Evolutionary conservation across 2,888 invertebrate species (phyloP).

Genomic region (Volucella inflata): DNA sequence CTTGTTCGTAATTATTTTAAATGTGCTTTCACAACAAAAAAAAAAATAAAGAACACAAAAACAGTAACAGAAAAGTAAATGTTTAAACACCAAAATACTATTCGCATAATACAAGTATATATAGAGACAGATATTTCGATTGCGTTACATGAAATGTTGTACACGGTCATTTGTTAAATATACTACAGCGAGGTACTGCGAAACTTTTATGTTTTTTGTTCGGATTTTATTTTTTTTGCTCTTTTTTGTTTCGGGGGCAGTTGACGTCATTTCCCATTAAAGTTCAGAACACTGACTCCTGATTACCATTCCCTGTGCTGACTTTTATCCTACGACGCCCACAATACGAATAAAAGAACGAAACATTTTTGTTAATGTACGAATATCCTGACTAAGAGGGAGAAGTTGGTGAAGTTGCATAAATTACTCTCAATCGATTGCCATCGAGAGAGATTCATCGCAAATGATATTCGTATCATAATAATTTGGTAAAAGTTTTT

Average conservation of each 20-base stretch:
- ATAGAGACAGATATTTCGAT: slow-evolving; percentile 1
- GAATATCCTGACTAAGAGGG: background rate
- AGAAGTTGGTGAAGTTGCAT: slow-evolving; percentile 52
- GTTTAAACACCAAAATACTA: slow-evolving; percentile 22
- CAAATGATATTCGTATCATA: slow-evolving; percentile 25
- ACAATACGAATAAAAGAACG: slow-evolving; percentile 5
- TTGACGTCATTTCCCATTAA: slow-evolving; percentile 29
- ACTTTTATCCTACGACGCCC: too few species aligned
- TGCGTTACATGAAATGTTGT: slow-evolving; percentile 30
- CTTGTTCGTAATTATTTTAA: slow-evolving; percentile 44
- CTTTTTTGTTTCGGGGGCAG: slow-evolving; percentile 2
- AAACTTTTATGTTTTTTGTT: slow-evolving; percentile 29
- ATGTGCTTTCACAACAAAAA: slow-evolving; percentile 15
- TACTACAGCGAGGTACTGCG: slow-evolving; percentile 4
- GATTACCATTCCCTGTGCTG: too few species aligned
- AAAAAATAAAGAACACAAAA: background rate
- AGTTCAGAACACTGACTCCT: background rate
- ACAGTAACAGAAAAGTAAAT: slow-evolving; percentile 17
- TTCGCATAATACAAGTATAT: too few species aligned
- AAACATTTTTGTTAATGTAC: slow-evolving; percentile 33
- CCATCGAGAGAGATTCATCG: slow-evolving; percentile 20
- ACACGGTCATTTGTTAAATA: slow-evolving; percentile 35
- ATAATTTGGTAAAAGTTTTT: slow-evolving; percentile 37
- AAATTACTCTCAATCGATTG: slow-evolving; percentile 53
- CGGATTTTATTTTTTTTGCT: background rate